phyloP scores from a whole-genome alignment of 2,113 vertebrate species.

The Caloenas nicobarica region DNA sequence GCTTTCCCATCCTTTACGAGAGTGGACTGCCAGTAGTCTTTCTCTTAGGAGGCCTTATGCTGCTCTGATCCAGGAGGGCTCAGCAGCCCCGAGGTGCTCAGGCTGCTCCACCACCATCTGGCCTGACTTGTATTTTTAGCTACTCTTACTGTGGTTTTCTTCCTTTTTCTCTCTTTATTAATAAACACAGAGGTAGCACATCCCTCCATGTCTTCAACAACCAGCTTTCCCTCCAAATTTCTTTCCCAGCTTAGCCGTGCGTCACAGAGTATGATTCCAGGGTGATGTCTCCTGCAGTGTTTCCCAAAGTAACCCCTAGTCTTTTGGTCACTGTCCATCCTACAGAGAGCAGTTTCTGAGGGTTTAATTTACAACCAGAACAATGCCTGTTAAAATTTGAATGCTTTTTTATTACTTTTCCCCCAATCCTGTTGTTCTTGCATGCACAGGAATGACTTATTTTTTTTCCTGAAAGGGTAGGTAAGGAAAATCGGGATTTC shows the following conservation, averaged over 20 bases:
- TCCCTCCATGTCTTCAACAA: neutral
- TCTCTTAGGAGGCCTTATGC: neutral
- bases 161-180: neutral
- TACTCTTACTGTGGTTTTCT: neutral
- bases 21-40: neutral
- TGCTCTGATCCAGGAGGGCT: neutral
- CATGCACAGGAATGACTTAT: neutral
- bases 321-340: neutral
- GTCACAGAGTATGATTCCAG: neutral
- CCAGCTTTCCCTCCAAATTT: neutral
- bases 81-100: neutral
- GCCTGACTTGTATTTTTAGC: neutral
- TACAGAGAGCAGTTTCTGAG: neutral
- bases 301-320: neutral
- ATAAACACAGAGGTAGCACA: neutral
- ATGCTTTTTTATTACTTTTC: neutral
- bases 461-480: neutral
- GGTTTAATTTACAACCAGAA: neutral
- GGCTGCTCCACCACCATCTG: neutral
- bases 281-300: neutral
- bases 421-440: neutral
- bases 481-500: neutral
- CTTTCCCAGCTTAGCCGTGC: neutral
- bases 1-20: neutral
- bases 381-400: neutral